Percentiles rank a stretch among this genome's conserved stretches.
These are phyloP conservation scores for Solenopsis fugax DNA, from an alignment of 1,140 invertebrate species.

Conservation along the genomic window DNA sequence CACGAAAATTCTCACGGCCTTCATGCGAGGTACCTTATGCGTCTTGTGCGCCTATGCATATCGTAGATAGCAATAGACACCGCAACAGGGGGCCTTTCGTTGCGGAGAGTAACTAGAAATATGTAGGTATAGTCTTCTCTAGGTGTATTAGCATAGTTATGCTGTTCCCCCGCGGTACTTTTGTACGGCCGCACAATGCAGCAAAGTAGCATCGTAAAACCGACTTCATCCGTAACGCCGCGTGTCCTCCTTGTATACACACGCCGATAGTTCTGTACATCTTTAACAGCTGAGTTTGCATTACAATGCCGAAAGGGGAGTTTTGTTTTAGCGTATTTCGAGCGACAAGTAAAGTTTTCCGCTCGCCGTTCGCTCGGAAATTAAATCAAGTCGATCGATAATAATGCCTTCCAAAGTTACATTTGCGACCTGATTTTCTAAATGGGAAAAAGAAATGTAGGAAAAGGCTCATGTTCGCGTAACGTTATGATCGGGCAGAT, in stretches of 20 bases:
- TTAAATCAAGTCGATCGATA: conserved; percentile 28
- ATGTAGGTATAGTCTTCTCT: conserved; percentile 48
- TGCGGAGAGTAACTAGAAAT: conserved; percentile 58
- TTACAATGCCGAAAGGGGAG: conserved; percentile 40
- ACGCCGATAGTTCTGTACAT: neutral
- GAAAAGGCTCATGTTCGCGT: conserved; percentile 33
- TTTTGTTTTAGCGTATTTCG: conserved; percentile 28
- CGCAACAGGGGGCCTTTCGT: conserved; percentile 60
- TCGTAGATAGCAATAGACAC: conserved; percentile 58
- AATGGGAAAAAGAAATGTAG: neutral
- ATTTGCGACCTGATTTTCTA: conserved; percentile 38
- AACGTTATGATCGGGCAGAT: conserved; percentile 49
- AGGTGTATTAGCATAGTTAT: conserved; percentile 60
- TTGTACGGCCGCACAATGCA: conserved; percentile 1
- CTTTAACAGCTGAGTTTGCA: conserved; percentile 23
- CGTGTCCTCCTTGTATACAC: neutral
- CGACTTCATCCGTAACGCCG: conserved; percentile 50
- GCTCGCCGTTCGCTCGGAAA: neutral
- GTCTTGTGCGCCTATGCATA: conserved; percentile 36
- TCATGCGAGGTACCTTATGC: conserved; percentile 45
- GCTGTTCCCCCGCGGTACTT: conserved; percentile 36
- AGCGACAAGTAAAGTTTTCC: neutral
- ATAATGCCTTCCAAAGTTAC: conserved; percentile 21
- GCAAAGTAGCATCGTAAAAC: conserved; percentile 49
- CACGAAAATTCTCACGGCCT: conserved; percentile 67